Evolutionary conservation across 2,113 vertebrate genomes (phyloP).

Genomic region (Solenodon paradoxus): DNA sequence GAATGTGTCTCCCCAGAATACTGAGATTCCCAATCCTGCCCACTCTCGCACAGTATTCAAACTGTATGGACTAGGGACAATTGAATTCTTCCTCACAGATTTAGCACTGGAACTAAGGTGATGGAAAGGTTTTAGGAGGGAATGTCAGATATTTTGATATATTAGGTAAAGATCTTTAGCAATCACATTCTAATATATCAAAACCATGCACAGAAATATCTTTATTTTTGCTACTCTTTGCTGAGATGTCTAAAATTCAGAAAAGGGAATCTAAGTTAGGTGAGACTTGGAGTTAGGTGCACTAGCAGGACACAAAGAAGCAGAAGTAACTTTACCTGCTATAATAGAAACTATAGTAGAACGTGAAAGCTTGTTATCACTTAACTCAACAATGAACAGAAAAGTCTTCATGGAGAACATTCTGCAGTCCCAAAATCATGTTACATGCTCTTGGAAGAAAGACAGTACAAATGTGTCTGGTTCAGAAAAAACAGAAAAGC

Average conservation of each 20-base stretch:
- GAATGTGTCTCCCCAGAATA: neutral
- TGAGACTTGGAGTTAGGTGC: neutral
- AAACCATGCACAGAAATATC: neutral
- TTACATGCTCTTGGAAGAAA: neutral
- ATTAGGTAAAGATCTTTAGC: neutral
- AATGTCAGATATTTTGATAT: conserved; percentile 18
- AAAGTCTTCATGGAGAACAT: neutral
- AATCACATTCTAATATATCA: neutral
- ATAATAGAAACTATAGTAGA: neutral
- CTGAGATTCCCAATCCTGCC: neutral
- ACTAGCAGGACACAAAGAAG: neutral
- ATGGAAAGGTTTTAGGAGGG: neutral
- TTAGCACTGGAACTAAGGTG: neutral
- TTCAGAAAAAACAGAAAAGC: neutral
- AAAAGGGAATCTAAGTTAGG: neutral
- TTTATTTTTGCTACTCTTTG: neutral
- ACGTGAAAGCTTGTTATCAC: neutral
- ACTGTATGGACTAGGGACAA: neutral
- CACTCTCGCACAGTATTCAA: neutral
- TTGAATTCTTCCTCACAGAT: neutral
- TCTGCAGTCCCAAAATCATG: neutral
- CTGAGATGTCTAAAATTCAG: neutral
- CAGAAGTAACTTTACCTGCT: neutral
- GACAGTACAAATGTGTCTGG: neutral
- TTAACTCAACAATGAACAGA: neutral